A percentile compares a stretch with the other conserved stretches of the same genome.
These are phyloP conservation scores for Diaprepes abbreviatus DNA, from an alignment of 2,888 invertebrate genomes.

Conservation along the genomic window DNA sequence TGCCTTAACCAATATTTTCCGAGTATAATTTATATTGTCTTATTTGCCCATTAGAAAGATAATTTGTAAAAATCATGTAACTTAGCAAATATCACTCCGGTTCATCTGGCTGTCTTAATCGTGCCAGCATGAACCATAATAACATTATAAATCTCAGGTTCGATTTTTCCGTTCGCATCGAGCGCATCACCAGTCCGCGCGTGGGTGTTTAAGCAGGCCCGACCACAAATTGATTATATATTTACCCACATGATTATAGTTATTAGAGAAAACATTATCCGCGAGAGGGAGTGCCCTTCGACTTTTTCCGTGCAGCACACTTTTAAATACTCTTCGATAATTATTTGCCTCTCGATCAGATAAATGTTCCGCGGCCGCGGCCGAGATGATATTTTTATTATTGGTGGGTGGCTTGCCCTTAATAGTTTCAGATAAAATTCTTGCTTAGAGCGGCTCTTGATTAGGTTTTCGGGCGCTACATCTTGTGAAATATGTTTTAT, in stretches of 20 bases:
- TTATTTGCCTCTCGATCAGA: slow-evolving; percentile 58
- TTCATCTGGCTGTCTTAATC: slow-evolving; percentile 21
- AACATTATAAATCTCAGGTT: slow-evolving; percentile 29
- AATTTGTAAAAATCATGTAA: slow-evolving; percentile 1
- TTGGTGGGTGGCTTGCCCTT: slow-evolving; percentile 42
- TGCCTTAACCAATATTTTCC: too few species aligned
- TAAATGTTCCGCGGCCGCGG: slow-evolving; percentile 41
- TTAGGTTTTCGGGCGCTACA: slow-evolving; percentile 6
- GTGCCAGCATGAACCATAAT: slow-evolving; percentile 29
- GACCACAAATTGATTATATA: slow-evolving; percentile 69
- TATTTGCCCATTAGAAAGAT: slow-evolving; percentile 7
- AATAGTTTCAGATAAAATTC: slow-evolving; percentile 13
- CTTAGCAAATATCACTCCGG: slow-evolving; percentile 8
- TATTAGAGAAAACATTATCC: slow-evolving; percentile 69
- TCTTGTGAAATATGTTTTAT: too few species aligned
- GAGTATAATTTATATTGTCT: not conserved
- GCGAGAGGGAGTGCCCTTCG: slow-evolving; percentile 65
- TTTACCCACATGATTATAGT: slow-evolving; percentile 69
- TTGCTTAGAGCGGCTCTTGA: not conserved
- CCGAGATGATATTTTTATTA: slow-evolving; percentile 31
- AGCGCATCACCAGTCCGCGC: slow-evolving; percentile 25
- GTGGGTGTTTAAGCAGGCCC: slow-evolving; percentile 66
- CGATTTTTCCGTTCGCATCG: slow-evolving; percentile 10
- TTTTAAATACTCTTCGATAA: slow-evolving; percentile 60
- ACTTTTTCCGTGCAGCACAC: slow-evolving; percentile 63